These are phyloP conservation scores for Erebia palarica DNA, from an alignment of 2,888 invertebrate species.

Conservation along the genomic window DNA sequence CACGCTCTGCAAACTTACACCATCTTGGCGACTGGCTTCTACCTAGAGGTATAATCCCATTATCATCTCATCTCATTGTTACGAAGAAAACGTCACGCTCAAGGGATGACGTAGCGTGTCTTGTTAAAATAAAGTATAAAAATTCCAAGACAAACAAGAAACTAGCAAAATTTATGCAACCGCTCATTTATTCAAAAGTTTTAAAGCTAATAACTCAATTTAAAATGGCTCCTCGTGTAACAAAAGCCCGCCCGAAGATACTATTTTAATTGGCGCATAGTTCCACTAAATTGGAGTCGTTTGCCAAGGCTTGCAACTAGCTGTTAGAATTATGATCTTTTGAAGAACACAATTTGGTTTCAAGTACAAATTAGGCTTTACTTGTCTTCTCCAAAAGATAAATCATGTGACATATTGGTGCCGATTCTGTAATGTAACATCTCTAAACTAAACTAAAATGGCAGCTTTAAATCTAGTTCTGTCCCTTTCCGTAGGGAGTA, in stretches of 20 bases:
- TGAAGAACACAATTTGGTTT: neutral
- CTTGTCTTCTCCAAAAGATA: neutral
- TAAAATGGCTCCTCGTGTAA: constrained; percentile 19
- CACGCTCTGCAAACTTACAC: too few species aligned
- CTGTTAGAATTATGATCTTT: constrained; percentile 24
- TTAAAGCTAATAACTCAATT: constrained; percentile 24
- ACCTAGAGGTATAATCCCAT: too few species aligned
- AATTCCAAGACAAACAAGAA: constrained; percentile 5
- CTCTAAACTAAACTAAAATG: too few species aligned
- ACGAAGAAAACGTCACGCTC: too few species aligned
- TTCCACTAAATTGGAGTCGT: constrained; percentile 30
- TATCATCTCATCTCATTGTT: too few species aligned
- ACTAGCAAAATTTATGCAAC: constrained; percentile 13
- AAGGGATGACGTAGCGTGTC: too few species aligned
- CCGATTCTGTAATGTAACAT: too few species aligned
- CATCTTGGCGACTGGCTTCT: too few species aligned
- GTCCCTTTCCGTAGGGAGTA: too few species aligned
- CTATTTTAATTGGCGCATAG: constrained; percentile 34
- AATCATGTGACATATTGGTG: neutral
- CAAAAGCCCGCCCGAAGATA: constrained; percentile 17
- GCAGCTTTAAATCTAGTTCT: too few species aligned
- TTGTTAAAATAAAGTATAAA: neutral
- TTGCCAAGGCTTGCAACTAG: constrained; percentile 25
- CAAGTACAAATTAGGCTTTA: neutral
- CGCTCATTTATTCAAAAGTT: constrained; percentile 21